Evolutionary conservation across 2,888 invertebrate species (phyloP).

Genomic region (Heliconius sara): DNA sequence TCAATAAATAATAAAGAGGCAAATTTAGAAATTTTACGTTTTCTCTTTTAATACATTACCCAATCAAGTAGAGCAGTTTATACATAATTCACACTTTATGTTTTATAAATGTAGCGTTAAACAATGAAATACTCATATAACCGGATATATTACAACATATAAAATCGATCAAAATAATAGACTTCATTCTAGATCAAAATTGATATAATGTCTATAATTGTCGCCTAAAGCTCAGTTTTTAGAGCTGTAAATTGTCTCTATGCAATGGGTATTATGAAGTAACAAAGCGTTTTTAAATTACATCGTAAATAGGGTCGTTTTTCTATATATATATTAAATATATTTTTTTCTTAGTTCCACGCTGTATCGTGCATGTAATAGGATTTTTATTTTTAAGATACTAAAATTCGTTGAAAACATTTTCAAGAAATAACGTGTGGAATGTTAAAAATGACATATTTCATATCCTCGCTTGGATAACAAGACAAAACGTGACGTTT

Average conservation of each 20-base stretch:
- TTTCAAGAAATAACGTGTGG: too few relatives aligned
- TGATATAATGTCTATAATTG: not conserved
- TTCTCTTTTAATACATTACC: not conserved
- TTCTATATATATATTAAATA: too few relatives aligned
- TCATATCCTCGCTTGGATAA: too few relatives aligned
- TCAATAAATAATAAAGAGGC: not conserved
- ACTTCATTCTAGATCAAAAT: not conserved
- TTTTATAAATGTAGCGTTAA: slow-evolving; percentile 22
- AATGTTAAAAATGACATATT: too few relatives aligned
- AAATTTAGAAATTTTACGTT: not conserved
- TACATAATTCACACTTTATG: slow-evolving; percentile 5
- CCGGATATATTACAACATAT: slow-evolving; percentile 28
- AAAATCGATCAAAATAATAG: slow-evolving; percentile 27
- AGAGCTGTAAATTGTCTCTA: not conserved
- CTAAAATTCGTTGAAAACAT: too few relatives aligned
- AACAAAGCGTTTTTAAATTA: not conserved
- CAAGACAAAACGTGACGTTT: too few relatives aligned
- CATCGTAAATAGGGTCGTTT: too few relatives aligned
- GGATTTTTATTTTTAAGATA: too few relatives aligned
- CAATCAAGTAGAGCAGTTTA: not conserved
- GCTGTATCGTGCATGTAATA: too few relatives aligned
- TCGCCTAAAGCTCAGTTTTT: not conserved
- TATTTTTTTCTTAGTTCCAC: too few relatives aligned
- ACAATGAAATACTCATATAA: slow-evolving; percentile 21
- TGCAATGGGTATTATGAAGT: not conserved